Evolutionary conservation across 2,888 invertebrate species (phyloP).

Genomic region (Sussaba pulchella): DNA sequence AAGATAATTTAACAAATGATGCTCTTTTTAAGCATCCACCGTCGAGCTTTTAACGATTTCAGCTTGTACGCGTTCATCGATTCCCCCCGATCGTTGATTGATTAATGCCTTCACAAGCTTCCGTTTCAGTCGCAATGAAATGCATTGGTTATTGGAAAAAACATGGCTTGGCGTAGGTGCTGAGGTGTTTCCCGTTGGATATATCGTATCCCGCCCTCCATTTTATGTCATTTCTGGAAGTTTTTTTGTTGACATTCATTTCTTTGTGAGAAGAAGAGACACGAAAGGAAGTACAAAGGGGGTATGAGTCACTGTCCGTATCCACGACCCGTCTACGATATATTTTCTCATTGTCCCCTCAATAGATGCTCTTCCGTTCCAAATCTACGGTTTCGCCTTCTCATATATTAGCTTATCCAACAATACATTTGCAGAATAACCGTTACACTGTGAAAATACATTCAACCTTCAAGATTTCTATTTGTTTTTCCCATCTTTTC

Average conservation of each 20-base stretch:
- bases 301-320: too few relatives aligned
- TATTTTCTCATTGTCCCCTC: too few relatives aligned
- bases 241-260: not conserved
- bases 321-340: too few relatives aligned
- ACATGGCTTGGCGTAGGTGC: not conserved
- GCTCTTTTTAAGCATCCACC: not conserved
- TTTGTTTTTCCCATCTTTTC: too few relatives aligned
- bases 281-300: too few relatives aligned
- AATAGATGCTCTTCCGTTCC: too few relatives aligned
- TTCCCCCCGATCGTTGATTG: not conserved
- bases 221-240: not conserved
- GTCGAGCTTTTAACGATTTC: not conserved
- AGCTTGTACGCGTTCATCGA: not conserved
- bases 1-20: not conserved
- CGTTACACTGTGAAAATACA: too few relatives aligned
- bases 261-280: too few relatives aligned
- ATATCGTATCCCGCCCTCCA: not conserved
- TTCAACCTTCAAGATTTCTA: too few relatives aligned
- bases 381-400: too few relatives aligned
- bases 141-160: not conserved
- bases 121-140: not conserved
- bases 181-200: not conserved
- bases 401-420: too few relatives aligned
- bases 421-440: too few relatives aligned
- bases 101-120: constrained; percentile 2